These are phyloP conservation scores for Excalfactoria chinensis DNA, from an alignment of 2,113 vertebrate species.

Conservation along the genomic window DNA sequence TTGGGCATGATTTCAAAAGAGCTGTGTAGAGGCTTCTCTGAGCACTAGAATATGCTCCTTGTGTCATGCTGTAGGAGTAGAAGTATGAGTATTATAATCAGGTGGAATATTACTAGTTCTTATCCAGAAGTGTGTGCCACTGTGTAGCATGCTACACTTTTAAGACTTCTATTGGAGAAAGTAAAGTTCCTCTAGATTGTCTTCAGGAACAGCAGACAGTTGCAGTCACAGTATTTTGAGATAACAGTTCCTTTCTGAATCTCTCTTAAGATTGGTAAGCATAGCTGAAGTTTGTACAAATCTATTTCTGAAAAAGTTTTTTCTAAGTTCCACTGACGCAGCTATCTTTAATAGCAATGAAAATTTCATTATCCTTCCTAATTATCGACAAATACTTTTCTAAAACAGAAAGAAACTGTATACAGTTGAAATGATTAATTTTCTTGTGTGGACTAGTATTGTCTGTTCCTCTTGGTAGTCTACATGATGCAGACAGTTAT, in stretches of 20 bases:
- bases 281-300: conserved; percentile 15
- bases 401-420: background rate
- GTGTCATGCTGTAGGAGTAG: background rate
- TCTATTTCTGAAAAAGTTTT: background rate
- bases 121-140: background rate
- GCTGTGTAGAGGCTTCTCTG: background rate
- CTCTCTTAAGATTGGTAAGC: background rate
- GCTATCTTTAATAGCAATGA: background rate
- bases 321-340: background rate
- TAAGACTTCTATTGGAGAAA: background rate
- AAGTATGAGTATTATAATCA: background rate
- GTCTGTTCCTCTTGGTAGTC: background rate
- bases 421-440: background rate
- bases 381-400: background rate
- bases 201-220: background rate
- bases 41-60: background rate
- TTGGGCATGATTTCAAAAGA: background rate
- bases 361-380: background rate
- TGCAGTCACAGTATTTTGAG: background rate
- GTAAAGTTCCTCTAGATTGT: background rate
- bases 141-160: background rate
- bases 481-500: background rate
- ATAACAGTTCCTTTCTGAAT: conserved; percentile 20
- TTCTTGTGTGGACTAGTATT: background rate
- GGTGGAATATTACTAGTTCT: background rate